phyloP scores from a whole-genome alignment of 2,797 vertebrate species.

The Allochrocebus solatus region DNA sequence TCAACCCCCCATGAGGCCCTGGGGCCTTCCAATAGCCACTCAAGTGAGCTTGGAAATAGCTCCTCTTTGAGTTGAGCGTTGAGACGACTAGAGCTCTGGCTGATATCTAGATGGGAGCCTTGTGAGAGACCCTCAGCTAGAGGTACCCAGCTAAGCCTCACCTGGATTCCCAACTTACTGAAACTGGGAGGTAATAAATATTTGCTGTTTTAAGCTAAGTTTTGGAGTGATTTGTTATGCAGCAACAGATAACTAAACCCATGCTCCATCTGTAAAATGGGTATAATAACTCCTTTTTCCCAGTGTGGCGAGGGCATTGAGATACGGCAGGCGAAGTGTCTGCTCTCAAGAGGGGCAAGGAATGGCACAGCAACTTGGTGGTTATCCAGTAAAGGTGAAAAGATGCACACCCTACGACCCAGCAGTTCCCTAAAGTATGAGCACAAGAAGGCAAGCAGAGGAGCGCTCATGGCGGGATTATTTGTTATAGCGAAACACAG shows the following conservation, averaged over 20 bases:
- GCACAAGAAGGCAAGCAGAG: background rate
- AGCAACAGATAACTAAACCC: background rate
- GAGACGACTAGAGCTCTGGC: background rate
- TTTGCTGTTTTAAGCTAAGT: background rate
- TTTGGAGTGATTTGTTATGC: background rate
- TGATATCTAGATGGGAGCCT: background rate
- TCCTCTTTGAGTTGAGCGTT: background rate
- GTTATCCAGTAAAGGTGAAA: background rate
- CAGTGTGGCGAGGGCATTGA: background rate
- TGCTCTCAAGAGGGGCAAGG: background rate
- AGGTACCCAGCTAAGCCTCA: background rate
- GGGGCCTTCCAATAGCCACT: background rate
- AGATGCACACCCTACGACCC: background rate
- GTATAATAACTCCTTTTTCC: background rate
- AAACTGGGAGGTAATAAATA: background rate
- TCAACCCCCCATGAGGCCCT: background rate
- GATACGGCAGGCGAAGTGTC: background rate
- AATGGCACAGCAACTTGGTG: background rate
- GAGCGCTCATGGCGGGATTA: background rate
- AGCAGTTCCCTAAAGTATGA: background rate
- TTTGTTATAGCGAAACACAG: background rate
- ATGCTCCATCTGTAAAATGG: background rate
- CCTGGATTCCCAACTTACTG: background rate
- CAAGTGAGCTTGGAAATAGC: background rate
- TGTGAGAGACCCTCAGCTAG: background rate